phyloP scores from a whole-genome alignment of 2,888 invertebrate genomes.

The Conistra vaccinii region DNA sequence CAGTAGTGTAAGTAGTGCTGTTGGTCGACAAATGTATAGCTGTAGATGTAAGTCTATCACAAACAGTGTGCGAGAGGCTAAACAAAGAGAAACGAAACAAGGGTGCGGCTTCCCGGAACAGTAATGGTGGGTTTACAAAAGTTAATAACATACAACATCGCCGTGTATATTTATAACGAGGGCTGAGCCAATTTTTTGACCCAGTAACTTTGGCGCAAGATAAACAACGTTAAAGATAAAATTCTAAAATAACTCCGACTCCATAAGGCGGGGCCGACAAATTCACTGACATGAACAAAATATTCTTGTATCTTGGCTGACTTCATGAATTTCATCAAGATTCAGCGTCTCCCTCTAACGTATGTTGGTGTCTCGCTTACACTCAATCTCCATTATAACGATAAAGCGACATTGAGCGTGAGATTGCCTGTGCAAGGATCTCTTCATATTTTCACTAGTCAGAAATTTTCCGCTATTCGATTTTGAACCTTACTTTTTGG shows the following conservation, averaged over 20 bases:
- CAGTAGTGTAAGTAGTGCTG: not conserved
- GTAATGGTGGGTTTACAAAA: conserved; percentile 21
- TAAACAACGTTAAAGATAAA: conserved; percentile 57
- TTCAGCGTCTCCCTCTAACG: conserved; percentile 66
- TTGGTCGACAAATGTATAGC: not conserved
- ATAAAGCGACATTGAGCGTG: conserved; percentile 88
- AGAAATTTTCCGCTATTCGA: conserved; percentile 56
- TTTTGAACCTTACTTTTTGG: conserved; percentile 53
- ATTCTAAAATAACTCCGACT: conserved; percentile 57
- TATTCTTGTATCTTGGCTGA: conserved; percentile 75
- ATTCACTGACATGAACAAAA: conserved; percentile 73
- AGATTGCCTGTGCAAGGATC: conserved; percentile 81
- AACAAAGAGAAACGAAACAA: conserved; percentile 32
- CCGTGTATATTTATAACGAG: conserved; percentile 32
- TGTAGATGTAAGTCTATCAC: not conserved
- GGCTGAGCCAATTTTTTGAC: conserved; percentile 45
- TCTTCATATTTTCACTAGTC: conserved; percentile 59
- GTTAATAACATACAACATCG: conserved; percentile 44
- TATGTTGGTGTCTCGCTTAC: conserved; percentile 69
- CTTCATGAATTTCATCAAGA: conserved; percentile 85
- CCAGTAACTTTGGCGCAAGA: conserved; percentile 48
- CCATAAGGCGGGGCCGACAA: conserved; percentile 60
- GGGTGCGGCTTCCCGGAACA: conserved; percentile 11
- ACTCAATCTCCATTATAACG: conserved; percentile 87
- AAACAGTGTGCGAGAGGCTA: not conserved